Conservation (phyloP, 1,140 invertebrate genomes). For the Eufriesea mexicana region DNA sequence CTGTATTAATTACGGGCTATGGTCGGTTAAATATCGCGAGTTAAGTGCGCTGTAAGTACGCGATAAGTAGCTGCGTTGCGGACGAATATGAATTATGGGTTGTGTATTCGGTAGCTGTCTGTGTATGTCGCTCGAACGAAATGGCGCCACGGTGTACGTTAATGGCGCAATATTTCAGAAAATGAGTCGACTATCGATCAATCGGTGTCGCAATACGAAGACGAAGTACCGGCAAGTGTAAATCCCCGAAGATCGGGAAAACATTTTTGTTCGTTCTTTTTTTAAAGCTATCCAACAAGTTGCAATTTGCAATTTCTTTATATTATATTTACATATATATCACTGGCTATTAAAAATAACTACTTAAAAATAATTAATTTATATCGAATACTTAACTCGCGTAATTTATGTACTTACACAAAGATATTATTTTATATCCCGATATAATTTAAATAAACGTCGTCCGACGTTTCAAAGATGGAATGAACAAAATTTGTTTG, state of each 20-base stretch:
- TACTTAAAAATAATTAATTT: too few species aligned
- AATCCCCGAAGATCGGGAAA: neutral
- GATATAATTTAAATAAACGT: too few species aligned
- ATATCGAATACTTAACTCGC: too few species aligned
- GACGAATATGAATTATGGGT: slow-evolving; percentile 34
- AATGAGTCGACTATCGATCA: neutral
- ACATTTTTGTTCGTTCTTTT: neutral
- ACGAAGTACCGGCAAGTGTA: neutral
- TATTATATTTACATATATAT: too few species aligned
- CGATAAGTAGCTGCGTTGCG: slow-evolving; percentile 26
- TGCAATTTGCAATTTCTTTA: too few species aligned
- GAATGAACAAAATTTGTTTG: too few species aligned
- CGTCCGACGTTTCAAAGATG: too few species aligned
- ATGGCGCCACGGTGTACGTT: neutral
- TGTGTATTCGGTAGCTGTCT: slow-evolving; percentile 25
- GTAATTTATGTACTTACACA: too few species aligned
- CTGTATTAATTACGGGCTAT: slow-evolving; percentile 30
- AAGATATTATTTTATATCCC: too few species aligned
- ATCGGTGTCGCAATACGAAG: neutral
- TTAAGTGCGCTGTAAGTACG: slow-evolving; percentile 29
- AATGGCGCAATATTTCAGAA: slow-evolving; percentile 28
- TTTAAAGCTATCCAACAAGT: neutral
- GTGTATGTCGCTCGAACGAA: slow-evolving; percentile 18
- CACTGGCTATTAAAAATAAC: too few species aligned
- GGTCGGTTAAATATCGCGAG: slow-evolving; percentile 14